These are phyloP conservation scores for Mohoua ochrocephala DNA, from an alignment of 2,113 vertebrate species.

Conservation along the genomic window DNA sequence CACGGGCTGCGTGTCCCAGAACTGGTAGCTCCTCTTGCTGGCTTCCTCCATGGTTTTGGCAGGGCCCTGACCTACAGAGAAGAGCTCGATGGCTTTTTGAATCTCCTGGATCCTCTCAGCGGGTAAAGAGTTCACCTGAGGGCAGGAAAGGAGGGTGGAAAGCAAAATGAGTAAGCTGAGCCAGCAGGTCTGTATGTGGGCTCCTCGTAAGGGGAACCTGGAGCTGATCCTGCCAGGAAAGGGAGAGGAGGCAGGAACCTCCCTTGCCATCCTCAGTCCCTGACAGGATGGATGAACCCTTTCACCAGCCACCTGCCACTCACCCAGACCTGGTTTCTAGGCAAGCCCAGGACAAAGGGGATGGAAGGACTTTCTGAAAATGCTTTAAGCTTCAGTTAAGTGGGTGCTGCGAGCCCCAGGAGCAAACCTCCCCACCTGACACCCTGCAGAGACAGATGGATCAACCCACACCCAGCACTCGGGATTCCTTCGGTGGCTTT, in stretches of 20 bases:
- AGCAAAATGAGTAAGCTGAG: not conserved
- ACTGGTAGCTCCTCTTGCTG: slow-evolving; percentile 96
- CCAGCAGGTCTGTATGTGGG: not conserved
- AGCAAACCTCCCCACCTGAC: not conserved
- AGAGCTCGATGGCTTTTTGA: slow-evolving; percentile 97
- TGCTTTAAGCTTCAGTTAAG: not conserved
- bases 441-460: not conserved
- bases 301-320: not conserved
- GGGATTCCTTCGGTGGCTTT: not conserved
- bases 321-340: not conserved
- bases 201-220: not conserved
- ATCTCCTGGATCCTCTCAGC: slow-evolving; percentile 98
- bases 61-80: slow-evolving; percentile 94
- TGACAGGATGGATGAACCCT: not conserved
- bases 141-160: not conserved
- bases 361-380: not conserved
- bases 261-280: not conserved
- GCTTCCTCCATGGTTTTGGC: slow-evolving; percentile 99
- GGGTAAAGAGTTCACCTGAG: slow-evolving; percentile 91
- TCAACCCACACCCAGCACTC: not conserved
- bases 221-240: not conserved
- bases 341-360: not conserved
- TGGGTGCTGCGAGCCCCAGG: not conserved
- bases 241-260: not conserved
- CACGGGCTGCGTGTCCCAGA: slow-evolving; percentile 98